phyloP scores from a whole-genome alignment of 1,140 invertebrate species.

The Calliopsis andreniformis region DNA sequence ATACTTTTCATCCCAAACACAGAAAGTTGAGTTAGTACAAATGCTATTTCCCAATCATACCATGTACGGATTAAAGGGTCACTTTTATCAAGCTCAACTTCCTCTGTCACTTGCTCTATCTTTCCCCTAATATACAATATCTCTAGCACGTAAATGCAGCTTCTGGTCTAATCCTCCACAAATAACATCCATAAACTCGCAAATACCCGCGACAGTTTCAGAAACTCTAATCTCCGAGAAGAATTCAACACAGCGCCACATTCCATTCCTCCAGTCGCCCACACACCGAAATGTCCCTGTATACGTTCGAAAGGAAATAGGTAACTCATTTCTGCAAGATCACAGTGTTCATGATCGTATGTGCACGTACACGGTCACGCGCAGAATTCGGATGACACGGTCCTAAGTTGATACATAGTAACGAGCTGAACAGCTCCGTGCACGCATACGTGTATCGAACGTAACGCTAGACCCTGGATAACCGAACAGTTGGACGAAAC shows the following conservation, averaged over 20 bases:
- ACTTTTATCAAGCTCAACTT: too few relatives aligned
- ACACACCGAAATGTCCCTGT: slow-evolving; percentile 5
- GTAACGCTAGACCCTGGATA: background rate
- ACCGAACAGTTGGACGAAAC: slow-evolving; percentile 12
- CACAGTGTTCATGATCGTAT: background rate
- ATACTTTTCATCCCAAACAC: too few relatives aligned
- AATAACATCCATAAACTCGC: too few relatives aligned
- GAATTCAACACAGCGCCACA: background rate
- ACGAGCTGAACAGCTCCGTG: background rate
- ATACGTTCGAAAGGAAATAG: background rate
- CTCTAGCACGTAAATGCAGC: too few relatives aligned
- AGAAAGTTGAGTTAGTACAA: too few relatives aligned
- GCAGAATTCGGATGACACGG: background rate
- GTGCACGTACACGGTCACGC: background rate
- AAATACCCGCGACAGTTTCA: too few relatives aligned
- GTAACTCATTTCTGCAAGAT: slow-evolving; percentile 27
- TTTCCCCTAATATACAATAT: too few relatives aligned
- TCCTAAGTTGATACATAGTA: slow-evolving; percentile 23
- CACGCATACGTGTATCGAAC: background rate
- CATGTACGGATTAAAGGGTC: too few relatives aligned
- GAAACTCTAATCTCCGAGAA: slow-evolving; percentile 6
- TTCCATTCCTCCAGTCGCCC: background rate
- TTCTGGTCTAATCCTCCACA: too few relatives aligned
- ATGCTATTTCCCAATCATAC: too few relatives aligned
- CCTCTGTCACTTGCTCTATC: too few relatives aligned